Conservation (phyloP, 35 echinoderm and acorn worm species). For the Ophioderma brevispina region DNA sequence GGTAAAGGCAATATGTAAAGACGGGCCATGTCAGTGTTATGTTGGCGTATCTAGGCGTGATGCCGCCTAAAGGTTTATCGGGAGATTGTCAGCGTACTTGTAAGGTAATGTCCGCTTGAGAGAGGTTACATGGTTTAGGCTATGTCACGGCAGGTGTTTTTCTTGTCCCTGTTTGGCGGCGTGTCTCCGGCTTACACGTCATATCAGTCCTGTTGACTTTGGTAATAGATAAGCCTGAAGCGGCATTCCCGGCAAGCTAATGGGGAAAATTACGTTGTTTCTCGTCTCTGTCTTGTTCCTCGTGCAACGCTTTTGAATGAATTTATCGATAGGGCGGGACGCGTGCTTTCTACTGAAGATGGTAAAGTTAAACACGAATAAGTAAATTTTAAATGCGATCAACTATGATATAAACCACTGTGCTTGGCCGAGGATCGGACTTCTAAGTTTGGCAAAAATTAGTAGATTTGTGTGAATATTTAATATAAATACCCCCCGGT, state of each 20-base stretch:
- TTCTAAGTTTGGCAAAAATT: too few relatives aligned
- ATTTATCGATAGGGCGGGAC: too few relatives aligned
- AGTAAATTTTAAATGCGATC: too few relatives aligned
- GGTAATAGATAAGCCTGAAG: not conserved
- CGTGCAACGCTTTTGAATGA: too few relatives aligned
- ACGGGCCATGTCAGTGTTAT: not conserved
- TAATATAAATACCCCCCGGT: too few relatives aligned
- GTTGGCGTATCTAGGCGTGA: not conserved
- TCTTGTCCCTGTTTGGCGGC: conserved; percentile 2
- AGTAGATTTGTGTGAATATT: too few relatives aligned
- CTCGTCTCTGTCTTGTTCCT: too few relatives aligned
- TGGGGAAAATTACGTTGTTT: too few relatives aligned
- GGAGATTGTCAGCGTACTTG: conserved; percentile 4
- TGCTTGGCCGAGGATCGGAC: too few relatives aligned
- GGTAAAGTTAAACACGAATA: too few relatives aligned
- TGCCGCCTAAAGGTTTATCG: not conserved
- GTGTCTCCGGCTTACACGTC: conserved; percentile 3
- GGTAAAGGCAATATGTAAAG: not conserved
- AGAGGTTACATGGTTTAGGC: conserved; percentile 1
- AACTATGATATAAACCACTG: too few relatives aligned
- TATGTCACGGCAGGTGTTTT: not conserved
- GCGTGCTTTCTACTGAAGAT: too few relatives aligned
- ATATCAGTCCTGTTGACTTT: not conserved
- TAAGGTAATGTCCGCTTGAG: not conserved
- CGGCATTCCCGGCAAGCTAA: not conserved